These are phyloP conservation scores for Chironomus tentans DNA, from an alignment of 2,888 invertebrate genomes.

Conservation along the genomic window DNA sequence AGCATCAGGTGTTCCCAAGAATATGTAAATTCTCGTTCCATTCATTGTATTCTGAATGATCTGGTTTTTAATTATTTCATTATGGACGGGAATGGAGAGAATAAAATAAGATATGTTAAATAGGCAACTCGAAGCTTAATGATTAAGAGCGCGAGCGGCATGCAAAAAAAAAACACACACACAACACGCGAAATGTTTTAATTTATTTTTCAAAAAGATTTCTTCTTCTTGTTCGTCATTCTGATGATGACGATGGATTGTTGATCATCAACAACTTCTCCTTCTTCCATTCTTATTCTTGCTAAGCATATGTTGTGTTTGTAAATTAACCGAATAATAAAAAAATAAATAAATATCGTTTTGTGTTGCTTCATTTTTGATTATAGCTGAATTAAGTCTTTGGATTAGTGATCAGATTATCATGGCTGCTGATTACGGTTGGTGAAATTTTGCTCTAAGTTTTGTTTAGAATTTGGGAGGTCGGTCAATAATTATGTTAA, in stretches of 20 bases:
- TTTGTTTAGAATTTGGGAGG: no score
- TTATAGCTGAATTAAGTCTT: no score
- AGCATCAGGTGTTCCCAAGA: constrained; percentile 76
- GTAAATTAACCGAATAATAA: no score
- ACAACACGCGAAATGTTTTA: background rate
- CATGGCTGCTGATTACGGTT: no score
- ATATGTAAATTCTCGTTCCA: constrained; percentile 86
- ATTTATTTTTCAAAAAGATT: background rate
- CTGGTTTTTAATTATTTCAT: constrained; percentile 31
- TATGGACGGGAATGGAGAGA: background rate
- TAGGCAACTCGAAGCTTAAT: background rate
- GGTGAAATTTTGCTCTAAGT: no score
- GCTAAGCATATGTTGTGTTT: background rate
- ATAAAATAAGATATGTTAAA: constrained; percentile 1
- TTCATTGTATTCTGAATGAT: constrained; percentile 68
- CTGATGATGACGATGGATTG: background rate
- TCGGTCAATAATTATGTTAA: no score
- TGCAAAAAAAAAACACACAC: background rate
- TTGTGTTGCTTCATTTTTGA: no score
- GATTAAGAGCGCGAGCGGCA: background rate
- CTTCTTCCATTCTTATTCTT: background rate
- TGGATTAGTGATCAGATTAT: no score
- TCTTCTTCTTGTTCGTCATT: background rate
- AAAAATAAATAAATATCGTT: no score
- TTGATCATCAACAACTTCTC: background rate